Conservation (phyloP, 2,888 invertebrate genomes). For the Byasa hedistus region DNA sequence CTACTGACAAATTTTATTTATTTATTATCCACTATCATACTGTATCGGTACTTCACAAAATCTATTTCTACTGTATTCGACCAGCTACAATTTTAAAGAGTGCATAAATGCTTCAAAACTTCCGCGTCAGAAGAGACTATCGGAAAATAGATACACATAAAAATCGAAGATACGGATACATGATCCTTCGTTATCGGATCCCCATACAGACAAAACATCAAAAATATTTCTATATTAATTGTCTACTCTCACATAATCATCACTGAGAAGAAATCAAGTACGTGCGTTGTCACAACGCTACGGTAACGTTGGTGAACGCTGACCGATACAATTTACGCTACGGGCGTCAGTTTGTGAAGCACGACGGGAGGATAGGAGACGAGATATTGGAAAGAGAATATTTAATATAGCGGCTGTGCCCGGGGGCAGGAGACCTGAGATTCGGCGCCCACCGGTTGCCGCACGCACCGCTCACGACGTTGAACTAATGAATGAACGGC, state of each 20-base stretch:
- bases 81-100: conserved; percentile 67
- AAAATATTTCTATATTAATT: conserved; percentile 75
- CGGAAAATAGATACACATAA: conserved; percentile 56
- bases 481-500: conserved; percentile 25
- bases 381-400: conserved; percentile 28
- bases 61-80: conserved; percentile 69
- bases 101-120: conserved; percentile 77
- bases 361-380: conserved; percentile 32
- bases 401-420: conserved; percentile 35
- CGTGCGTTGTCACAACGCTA: conserved; percentile 52
- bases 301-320: conserved; percentile 44
- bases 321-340: conserved; percentile 46
- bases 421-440: conserved; percentile 61
- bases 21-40: conserved; percentile 67
- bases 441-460: conserved; percentile 59
- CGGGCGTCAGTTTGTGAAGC: conserved; percentile 42
- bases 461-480: conserved; percentile 50
- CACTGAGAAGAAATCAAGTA: conserved; percentile 56
- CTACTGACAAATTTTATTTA: conserved; percentile 74
- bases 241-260: conserved; percentile 68
- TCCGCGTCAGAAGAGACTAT: conserved; percentile 60
- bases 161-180: conserved; percentile 65
- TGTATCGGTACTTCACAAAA: conserved; percentile 75
- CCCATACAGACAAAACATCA: conserved; percentile 76
- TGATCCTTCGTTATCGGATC: conserved; percentile 59